Evolutionary conservation across 2,113 vertebrate genomes (phyloP).

Genomic region (Gymnobelideus leadbeateri): DNA sequence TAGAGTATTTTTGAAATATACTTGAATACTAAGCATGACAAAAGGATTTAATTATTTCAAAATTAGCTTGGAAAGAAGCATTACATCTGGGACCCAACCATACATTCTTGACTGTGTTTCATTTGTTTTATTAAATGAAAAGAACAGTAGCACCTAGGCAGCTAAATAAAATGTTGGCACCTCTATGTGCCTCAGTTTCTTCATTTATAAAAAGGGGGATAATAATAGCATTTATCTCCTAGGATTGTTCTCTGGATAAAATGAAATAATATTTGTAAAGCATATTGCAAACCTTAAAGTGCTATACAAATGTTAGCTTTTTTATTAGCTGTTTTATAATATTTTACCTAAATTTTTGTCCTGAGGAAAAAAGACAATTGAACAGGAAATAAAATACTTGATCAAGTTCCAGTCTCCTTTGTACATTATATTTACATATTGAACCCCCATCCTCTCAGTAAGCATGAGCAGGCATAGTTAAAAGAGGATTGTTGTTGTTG

Average conservation of each 20-base stretch:
- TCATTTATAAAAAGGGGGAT: background rate
- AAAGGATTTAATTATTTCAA: conserved; percentile 31
- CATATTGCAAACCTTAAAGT: background rate
- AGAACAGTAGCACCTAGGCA: background rate
- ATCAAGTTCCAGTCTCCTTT: background rate
- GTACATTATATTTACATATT: background rate
- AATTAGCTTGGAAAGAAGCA: conserved; percentile 32
- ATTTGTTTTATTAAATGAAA: background rate
- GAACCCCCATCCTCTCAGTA: background rate
- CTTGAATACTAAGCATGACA: conserved; percentile 6
- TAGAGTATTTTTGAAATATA: background rate
- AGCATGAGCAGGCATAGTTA: background rate
- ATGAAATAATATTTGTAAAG: background rate
- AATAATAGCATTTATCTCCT: background rate
- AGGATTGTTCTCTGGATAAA: background rate
- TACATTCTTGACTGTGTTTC: background rate
- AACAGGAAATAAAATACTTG: background rate
- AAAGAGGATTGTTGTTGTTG: background rate
- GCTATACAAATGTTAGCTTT: background rate
- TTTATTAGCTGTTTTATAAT: background rate
- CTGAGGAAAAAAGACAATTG: background rate
- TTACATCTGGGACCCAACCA: background rate
- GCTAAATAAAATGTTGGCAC: background rate
- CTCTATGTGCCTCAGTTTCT: background rate
- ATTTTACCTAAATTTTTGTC: background rate